These are phyloP conservation scores for Brachionus sp. DNA, from an alignment of 1,140 invertebrate genomes.

Conservation along the genomic window DNA sequence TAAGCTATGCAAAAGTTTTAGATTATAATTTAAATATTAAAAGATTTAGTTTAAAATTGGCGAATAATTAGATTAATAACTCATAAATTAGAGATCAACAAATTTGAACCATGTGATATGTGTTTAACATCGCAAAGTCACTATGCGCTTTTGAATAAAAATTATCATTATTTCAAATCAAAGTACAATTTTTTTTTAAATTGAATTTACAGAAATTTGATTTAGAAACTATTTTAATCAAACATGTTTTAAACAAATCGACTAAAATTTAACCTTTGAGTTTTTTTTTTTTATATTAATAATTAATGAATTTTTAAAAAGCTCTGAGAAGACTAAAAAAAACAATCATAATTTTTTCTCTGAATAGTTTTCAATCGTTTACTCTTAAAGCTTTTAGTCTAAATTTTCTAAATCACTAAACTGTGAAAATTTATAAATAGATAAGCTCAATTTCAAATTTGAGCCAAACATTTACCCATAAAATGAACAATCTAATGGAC, in stretches of 20 bases:
- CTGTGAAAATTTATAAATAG: background rate
- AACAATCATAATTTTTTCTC: background rate
- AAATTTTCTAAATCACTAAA: background rate
- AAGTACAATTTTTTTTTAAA: background rate
- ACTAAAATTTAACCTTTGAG: background rate
- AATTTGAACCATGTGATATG: background rate
- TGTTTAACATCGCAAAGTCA: background rate
- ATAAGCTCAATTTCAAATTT: background rate
- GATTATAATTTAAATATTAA: background rate
- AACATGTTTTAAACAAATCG: background rate
- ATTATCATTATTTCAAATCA: background rate
- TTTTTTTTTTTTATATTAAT: background rate
- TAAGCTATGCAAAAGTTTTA: background rate
- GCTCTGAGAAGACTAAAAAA: background rate
- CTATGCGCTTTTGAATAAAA: background rate
- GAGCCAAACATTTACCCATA: background rate
- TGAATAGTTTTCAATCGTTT: background rate
- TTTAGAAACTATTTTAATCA: background rate
- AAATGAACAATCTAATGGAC: background rate
- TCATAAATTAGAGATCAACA: background rate
- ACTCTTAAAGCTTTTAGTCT: background rate
- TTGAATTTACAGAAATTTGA: background rate
- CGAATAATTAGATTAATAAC: constrained; percentile 1
- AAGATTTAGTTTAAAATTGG: background rate
- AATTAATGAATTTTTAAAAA: background rate